A percentile compares a stretch with the other conserved stretches of the same genome.
phyloP scores from a whole-genome alignment of 2,888 invertebrate species.

The Ephialtes manifestator region DNA sequence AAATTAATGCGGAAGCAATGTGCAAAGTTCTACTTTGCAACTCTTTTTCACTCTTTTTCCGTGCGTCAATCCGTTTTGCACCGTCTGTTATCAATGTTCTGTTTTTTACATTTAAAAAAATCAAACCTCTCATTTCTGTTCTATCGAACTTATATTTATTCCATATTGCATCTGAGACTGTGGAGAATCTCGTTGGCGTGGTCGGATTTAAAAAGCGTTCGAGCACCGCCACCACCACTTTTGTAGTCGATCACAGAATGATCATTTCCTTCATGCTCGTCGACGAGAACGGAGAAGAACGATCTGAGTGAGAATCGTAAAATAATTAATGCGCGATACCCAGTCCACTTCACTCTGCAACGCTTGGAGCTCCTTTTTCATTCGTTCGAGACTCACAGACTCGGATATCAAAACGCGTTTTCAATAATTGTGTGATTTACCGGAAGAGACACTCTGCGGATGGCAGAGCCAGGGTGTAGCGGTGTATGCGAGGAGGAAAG shows the following conservation, averaged over 20 bases:
- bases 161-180: slow-evolving; percentile 24
- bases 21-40: too few species aligned
- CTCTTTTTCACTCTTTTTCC: too few species aligned
- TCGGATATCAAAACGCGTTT: slow-evolving; percentile 81
- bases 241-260: slow-evolving; percentile 53
- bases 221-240: slow-evolving; percentile 18
- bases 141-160: slow-evolving; percentile 55
- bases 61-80: too few species aligned
- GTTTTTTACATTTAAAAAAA: too few species aligned
- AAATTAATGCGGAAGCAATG: too few species aligned
- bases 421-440: slow-evolving; percentile 85
- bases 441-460: slow-evolving; percentile 74
- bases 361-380: slow-evolving; percentile 32
- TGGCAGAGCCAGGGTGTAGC: slow-evolving; percentile 25
- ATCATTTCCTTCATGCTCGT: slow-evolving; percentile 45
- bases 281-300: slow-evolving; percentile 35
- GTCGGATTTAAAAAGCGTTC: slow-evolving; percentile 40
- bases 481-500: slow-evolving; percentile 38
- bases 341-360: slow-evolving; percentile 36
- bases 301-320: slow-evolving; percentile 48
- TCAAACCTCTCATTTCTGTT: slow-evolving; percentile 16
- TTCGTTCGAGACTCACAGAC: slow-evolving; percentile 8
- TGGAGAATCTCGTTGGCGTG: not conserved
- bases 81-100: too few species aligned
- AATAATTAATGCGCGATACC: slow-evolving; percentile 69